Evolutionary conservation across 2,797 vertebrate species (phyloP).

Genomic region (Mallotus villosus): DNA sequence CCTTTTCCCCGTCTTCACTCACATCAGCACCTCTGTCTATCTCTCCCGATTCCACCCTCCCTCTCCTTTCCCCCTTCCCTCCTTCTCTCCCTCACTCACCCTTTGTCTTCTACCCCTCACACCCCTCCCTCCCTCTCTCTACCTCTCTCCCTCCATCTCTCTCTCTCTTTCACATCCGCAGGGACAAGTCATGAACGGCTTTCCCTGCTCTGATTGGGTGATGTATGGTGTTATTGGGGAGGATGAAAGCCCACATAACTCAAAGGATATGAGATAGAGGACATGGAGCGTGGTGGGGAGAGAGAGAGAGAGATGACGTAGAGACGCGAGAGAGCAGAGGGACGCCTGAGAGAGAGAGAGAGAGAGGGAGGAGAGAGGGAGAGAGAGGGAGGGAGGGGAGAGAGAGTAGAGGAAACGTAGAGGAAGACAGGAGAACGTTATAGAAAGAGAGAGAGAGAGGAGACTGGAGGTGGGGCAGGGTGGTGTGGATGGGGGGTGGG

Average conservation of each 20-base stretch:
- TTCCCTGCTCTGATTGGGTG: conserved; percentile 60
- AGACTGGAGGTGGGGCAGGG: conserved; percentile 34
- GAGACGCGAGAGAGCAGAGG: too few species aligned
- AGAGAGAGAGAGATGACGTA: conserved; percentile 19
- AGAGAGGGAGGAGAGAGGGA: conserved; percentile 42
- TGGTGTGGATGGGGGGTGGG: background rate
- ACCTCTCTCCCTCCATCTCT: conserved; percentile 15
- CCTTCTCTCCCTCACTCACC: conserved; percentile 19
- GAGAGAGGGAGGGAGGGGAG: conserved; percentile 45
- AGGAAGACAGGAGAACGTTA: background rate
- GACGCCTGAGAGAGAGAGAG: conserved; percentile 28
- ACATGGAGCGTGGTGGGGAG: conserved; percentile 21
- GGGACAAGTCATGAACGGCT: conserved; percentile 55
- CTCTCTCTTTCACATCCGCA: conserved; percentile 29
- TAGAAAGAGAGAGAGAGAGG: conserved; percentile 35
- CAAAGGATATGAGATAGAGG: conserved; percentile 48
- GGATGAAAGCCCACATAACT: conserved; percentile 62
- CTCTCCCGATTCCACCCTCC: conserved; percentile 36
- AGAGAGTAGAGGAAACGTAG: background rate
- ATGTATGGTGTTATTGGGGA: conserved; percentile 62
- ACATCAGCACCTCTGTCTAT: conserved; percentile 4
- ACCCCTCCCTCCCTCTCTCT: conserved; percentile 27
- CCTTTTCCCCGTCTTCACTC: conserved; percentile 31
- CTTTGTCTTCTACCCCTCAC: conserved; percentile 18
- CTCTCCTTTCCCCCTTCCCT: conserved; percentile 39